These are phyloP conservation scores for Argyresthia albistria DNA, from an alignment of 2,888 invertebrate genomes.

Conservation along the genomic window DNA sequence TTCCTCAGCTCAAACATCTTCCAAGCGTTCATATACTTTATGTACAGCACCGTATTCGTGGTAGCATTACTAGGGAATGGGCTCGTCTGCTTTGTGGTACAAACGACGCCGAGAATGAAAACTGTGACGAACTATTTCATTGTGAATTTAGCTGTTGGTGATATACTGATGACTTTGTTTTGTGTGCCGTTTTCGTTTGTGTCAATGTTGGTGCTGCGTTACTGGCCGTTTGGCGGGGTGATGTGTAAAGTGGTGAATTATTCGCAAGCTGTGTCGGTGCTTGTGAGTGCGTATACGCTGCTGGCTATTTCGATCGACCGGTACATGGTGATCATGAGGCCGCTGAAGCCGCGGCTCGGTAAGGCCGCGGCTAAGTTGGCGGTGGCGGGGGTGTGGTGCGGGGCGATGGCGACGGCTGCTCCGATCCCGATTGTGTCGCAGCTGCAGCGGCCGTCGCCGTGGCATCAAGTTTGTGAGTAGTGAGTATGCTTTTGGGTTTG, in stretches of 20 bases:
- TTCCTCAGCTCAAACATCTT: constrained; percentile 65
- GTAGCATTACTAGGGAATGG: constrained; percentile 82
- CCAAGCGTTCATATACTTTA: constrained; percentile 76
- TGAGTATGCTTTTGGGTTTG: not conserved
- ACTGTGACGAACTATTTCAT: constrained; percentile 95
- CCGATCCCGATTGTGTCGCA: constrained; percentile 86
- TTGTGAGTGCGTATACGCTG: constrained; percentile 91
- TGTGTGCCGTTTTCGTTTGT: constrained; percentile 94
- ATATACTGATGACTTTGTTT: constrained; percentile 90
- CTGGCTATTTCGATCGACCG: constrained; percentile 93
- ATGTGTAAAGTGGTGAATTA: constrained; percentile 90
- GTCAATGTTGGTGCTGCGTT: constrained; percentile 82
- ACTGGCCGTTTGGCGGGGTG: constrained; percentile 90
- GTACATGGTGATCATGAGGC: constrained; percentile 92
- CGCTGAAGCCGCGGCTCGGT: constrained; percentile 84
- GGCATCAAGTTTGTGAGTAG: constrained; percentile 47
- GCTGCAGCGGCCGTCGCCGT: constrained; percentile 73
- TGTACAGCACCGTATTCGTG: constrained; percentile 81
- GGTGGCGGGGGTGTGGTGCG: constrained; percentile 81
- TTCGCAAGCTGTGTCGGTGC: constrained; percentile 84
- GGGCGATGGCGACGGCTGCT: constrained; percentile 84
- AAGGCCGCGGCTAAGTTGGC: constrained; percentile 78
- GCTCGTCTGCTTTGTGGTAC: constrained; percentile 89
- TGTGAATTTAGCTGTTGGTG: constrained; percentile 90
- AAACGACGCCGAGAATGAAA: constrained; percentile 88